Base-by-base conservation (phyloP, 2,113 vertebrate species). In the Emydura subglobosa region DNA sequence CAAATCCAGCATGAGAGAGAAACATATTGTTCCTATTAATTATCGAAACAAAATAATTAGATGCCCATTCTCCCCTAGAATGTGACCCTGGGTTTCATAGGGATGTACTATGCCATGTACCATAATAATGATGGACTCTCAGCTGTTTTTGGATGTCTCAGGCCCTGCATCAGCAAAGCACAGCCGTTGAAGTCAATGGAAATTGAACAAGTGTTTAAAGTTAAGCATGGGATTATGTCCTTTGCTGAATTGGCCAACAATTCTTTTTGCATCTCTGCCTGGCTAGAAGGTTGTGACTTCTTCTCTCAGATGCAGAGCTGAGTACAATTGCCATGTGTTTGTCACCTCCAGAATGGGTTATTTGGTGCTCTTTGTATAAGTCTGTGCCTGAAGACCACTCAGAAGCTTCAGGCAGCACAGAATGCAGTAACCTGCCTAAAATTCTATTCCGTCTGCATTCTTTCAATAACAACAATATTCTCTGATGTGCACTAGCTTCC, bases 11-110 rank as follows among this genome's bases (percentile, higher is more conserved):
- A 92, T n/a, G 7, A 10, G 17, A 72, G 21, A 92, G 54, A 65
- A 61, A 31, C 4, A 65, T n/a, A 83, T 76, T 10, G 85, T 68
- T 16, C 59, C 57, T 27, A 50, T 76, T 14, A 85, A 27, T 61
- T 84, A 78, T 42, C 89, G 5, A 79, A 9, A 34, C 90, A 88
- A 94, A 91, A 13, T 27, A 6, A 13, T 95, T 83, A 87, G 25
- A n/a, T 90, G 65, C 10, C 19, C 7, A 3, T 88, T 83, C 83
- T 3, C 31, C 79, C 17, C 13, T 87, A 92, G 19, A n/a, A 29
- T 44, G 3, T 86, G 2, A 68, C 82, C 79, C 10, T 76, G 88
- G 88, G 53, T 87, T 94, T 49, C 49, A 34, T 7, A 55, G 27
- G 14, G 81, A 16, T 4, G 2, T 12, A 1, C 0, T 0, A 24